Base-by-base conservation (phyloP, 1,140 invertebrate genomes). In the Macrobrachium rosenbergii region DNA sequence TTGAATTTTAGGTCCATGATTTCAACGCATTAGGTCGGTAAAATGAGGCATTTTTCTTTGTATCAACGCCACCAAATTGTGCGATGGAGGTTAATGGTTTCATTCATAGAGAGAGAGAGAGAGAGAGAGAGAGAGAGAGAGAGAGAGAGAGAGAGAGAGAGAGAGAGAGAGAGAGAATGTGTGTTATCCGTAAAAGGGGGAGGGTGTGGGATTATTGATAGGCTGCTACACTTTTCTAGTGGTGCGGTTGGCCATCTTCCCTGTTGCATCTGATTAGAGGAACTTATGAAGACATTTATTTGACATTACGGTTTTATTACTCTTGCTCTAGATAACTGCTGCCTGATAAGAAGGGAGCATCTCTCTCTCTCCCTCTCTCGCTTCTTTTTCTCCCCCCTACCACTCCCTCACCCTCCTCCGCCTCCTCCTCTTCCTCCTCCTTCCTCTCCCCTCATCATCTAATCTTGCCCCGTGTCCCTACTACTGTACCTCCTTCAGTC, bases 221-320 rank as follows among this genome's bases (percentile, higher is more conserved):
- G 37, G 21, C 52, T 5, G 78, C 23, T 17, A 37, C 12, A n/a
- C 21, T 62, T 80, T 23, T 11, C 28, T 21, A 52, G 17, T 62
- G 23, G 58, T 17, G 37, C 28, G n/a, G 11, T 10, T 16, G 60
- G n/a, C 60, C n/a, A 37, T 59, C 58, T 19, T 76, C 43, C 60
- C 17, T 12, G 17, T 37, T 37, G 43, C 69, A 83, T 83, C 82
- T 83, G 82, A 83, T 83, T 76, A 83, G n/a, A 52, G 52, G 1
- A 60, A 83, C 21, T 83, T 83, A 83, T 83, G 72, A 62, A 62
- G 82, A 83, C 72, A 28, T 76, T 83, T 75, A 83, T 83, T 75
- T 83, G 72, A 83, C 69, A 60, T 83, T 83, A 83, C 69, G 82
- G 72, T 69, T 73, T 83, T 73, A 82, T 69, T 82, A 23, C 45